Base-by-base conservation (phyloP, 2,888 invertebrate species). In the Dysmachus trigonus region DNA sequence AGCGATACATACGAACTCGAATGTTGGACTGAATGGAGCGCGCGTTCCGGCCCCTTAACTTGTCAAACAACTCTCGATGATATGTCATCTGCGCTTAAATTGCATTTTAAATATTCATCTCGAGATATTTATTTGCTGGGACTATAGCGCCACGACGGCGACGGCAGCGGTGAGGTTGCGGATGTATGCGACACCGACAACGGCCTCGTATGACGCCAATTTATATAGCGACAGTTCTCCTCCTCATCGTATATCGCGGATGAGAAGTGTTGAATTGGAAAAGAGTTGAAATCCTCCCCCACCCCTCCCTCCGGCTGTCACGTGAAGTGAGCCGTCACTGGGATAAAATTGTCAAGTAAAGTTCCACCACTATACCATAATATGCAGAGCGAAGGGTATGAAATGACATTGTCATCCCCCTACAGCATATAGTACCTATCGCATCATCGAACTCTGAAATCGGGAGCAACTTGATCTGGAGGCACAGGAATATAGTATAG, bases 91-190 rank as follows among this genome's bases (percentile, higher is more conserved):
- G 30, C n/a, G 33, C 38, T 77, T 74, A 85, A 85, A 85, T 85
- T 85, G 85, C 85, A 85, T 85, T 85, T 85, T 85, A 85, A 85
- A 85, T 85, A 85, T 85, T 85, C 85, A 85, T 85, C 53, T 35
- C 51, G 79, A 53, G 30, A 79, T 85, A 85, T 85, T 71, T 79
- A 85, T 85, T 77, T 85, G 62, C 62, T n/a, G 35, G 22, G 62
- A 10, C 62, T 62, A 6, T 3, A 2, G 62, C 2, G 62, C n/a
- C n/a, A n/a, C n/a, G 51, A 15, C 15, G 51, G 51, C 15, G 51
- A 18, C 15, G 38, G 51, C 15, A 15, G 3, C 15, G 38, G 51
- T 7, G 22, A n/a, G 27, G 4, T 27, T 47, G 47, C 41, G 72
- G 22, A 85, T 74, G 30, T 38, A n/a, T 73, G n/a, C 73, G 18